These are phyloP conservation scores for Chromobotia macracanthus DNA, from an alignment of 2,797 vertebrate species.

Conservation along the genomic window DNA sequence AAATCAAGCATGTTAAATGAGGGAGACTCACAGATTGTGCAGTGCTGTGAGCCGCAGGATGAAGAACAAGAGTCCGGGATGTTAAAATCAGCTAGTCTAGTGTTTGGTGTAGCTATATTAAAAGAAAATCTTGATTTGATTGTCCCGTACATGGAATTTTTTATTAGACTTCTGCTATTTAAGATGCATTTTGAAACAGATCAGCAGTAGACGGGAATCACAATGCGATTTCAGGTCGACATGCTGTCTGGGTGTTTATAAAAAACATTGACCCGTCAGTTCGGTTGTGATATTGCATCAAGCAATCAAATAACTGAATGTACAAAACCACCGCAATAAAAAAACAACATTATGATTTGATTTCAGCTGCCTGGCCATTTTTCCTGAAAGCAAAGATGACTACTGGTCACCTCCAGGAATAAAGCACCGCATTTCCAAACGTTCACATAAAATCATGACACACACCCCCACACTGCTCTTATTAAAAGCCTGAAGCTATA, in stretches of 20 bases:
- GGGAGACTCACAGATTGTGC: no score
- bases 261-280: slow-evolving; percentile 2
- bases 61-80: no score
- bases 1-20: no score
- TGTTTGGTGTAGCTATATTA: no score
- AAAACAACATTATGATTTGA: slow-evolving; percentile 19
- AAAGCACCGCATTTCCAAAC: slow-evolving; percentile 4
- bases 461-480: slow-evolving; percentile 29
- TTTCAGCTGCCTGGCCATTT: background rate
- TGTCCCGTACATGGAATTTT: no score
- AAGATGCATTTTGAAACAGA: no score
- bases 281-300: slow-evolving; percentile 8
- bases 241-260: background rate
- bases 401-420: slow-evolving; percentile 17
- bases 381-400: slow-evolving; percentile 29
- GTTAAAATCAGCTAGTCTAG: no score
- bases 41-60: no score
- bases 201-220: background rate
- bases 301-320: slow-evolving; percentile 27
- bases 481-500: slow-evolving; percentile 52
- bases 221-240: background rate
- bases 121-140: no score
- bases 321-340: background rate
- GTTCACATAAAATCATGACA: slow-evolving; percentile 19
- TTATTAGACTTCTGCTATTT: background rate